Percentiles rank a stretch among this genome's conserved stretches.
Evolutionary conservation across 2,797 vertebrate genomes (phyloP).

Genomic region (Coreius guichenoti): DNA sequence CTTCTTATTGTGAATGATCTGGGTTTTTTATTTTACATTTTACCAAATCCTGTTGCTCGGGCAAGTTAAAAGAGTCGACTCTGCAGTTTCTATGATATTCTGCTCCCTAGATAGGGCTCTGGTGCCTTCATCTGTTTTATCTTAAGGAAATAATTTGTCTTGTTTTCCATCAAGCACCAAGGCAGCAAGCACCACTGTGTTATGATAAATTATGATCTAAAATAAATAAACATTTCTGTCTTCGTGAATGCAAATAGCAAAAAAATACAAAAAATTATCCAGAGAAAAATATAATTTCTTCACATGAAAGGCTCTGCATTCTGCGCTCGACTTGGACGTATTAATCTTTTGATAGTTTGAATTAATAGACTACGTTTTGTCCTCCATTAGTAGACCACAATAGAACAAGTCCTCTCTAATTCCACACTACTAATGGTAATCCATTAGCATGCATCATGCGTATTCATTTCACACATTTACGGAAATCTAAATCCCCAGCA

Average conservation of each 20-base stretch:
- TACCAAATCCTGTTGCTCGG: neutral
- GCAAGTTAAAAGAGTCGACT: neutral
- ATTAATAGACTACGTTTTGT: slow-evolving; percentile 38
- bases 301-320: neutral
- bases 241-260: neutral
- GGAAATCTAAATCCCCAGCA: slow-evolving; percentile 60
- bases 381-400: slow-evolving; percentile 46
- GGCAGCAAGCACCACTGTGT: neutral
- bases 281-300: neutral
- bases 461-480: slow-evolving; percentile 61
- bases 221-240: neutral
- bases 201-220: neutral
- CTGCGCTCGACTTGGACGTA: neutral
- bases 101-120: neutral
- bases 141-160: neutral
- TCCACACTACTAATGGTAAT: slow-evolving; percentile 40
- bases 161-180: neutral
- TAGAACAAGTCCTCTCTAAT: slow-evolving; percentile 40
- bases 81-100: neutral
- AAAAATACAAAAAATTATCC: neutral
- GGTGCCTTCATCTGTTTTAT: neutral
- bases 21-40: neutral
- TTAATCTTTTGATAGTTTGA: slow-evolving; percentile 10
- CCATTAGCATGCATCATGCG: slow-evolving; percentile 42
- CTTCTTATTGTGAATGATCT: neutral